phyloP scores from a whole-genome alignment of 1,140 invertebrate species.

The Telenomus remus region DNA sequence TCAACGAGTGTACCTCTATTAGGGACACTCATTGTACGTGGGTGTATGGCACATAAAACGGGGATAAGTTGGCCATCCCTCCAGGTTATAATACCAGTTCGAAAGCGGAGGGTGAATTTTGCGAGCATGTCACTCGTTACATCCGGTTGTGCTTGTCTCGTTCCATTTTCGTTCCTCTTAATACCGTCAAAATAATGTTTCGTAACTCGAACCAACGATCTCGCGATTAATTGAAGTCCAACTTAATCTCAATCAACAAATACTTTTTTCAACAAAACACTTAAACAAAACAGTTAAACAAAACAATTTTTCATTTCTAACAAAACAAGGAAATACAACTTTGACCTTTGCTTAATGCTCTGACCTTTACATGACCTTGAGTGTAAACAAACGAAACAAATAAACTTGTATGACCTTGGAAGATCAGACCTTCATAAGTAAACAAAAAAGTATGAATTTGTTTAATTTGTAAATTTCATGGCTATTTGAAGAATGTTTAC shows the following conservation, averaged over 20 bases:
- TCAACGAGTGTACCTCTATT: constrained; percentile 73
- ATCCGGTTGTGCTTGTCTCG: constrained; percentile 65
- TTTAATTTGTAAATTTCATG: no score
- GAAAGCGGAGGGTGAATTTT: constrained; percentile 62
- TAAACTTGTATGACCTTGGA: no score
- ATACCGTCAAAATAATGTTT: constrained; percentile 36
- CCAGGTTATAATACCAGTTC: constrained; percentile 54
- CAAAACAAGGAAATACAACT: no score
- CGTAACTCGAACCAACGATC: constrained; percentile 37
- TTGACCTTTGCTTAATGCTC: no score
- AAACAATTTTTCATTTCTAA: no score
- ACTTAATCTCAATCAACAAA: constrained; percentile 8
- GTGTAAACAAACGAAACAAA: no score
- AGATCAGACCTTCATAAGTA: no score
- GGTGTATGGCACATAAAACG: constrained; percentile 65
- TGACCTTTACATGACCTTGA: no score
- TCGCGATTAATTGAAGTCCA: constrained; percentile 19
- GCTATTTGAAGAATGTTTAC: no score
- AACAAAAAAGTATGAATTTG: no score
- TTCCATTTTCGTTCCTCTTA: constrained; percentile 56
- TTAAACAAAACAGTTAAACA: no score
- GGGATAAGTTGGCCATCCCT: constrained; percentile 57
- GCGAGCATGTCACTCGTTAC: constrained; percentile 69
- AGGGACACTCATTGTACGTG: constrained; percentile 72
- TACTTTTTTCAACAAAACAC: no score